A percentile compares a stretch with the other conserved stretches of the same genome.
Conservation (phyloP, 2,888 invertebrate genomes). For the Leptopilina myrica region DNA sequence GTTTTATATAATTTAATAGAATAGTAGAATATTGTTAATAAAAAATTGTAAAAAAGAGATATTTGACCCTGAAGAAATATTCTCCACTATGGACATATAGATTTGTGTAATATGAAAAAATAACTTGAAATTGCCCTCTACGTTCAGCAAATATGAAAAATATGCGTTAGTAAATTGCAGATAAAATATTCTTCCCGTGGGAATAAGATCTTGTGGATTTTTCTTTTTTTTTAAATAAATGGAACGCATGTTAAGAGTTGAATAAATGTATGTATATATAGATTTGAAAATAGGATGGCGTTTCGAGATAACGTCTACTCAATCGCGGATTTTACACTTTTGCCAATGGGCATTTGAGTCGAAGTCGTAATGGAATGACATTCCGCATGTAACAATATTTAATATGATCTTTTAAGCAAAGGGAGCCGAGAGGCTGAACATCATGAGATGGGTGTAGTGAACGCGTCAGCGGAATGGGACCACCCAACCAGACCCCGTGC, state of each 20-base stretch:
- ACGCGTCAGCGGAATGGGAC: slow-evolving; percentile 75
- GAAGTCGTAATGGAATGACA: slow-evolving; percentile 62
- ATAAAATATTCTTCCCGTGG: not conserved
- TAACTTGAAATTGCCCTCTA: no score
- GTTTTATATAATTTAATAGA: no score
- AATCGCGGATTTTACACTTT: slow-evolving; percentile 52
- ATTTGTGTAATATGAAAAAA: no score
- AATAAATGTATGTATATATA: slow-evolving; percentile 18
- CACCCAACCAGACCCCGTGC: slow-evolving; percentile 72
- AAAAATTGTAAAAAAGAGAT: no score
- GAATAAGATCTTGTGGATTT: slow-evolving; percentile 2
- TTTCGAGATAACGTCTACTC: slow-evolving; percentile 28
- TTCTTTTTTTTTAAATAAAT: slow-evolving; percentile 6
- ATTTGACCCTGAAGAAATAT: no score
- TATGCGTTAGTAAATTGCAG: not conserved
- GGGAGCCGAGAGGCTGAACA: slow-evolving; percentile 66
- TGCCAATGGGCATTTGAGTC: slow-evolving; percentile 44
- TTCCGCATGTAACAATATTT: slow-evolving; percentile 71
- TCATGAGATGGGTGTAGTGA: slow-evolving; percentile 72
- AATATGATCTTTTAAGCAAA: slow-evolving; percentile 72
- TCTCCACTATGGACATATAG: no score
- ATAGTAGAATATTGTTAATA: no score
- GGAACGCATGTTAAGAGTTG: slow-evolving; percentile 5
- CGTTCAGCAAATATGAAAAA: not conserved
- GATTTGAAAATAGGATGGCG: slow-evolving; percentile 22